phyloP scores from a whole-genome alignment of 2,888 invertebrate genomes.

The Gymnocheta viridis region DNA sequence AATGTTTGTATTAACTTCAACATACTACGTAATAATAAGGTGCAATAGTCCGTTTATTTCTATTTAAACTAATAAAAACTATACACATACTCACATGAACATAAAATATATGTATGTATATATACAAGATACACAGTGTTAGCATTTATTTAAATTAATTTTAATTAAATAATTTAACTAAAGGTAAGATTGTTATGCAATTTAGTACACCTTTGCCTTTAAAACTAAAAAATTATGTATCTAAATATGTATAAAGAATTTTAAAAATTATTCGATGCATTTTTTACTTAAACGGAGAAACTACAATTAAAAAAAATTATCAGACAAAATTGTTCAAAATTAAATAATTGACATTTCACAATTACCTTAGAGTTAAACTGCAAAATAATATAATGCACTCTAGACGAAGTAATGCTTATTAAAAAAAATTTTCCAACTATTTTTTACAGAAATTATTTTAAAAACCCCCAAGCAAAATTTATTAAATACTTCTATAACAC shows the following conservation, averaged over 20 bases:
- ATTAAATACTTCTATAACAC: conserved; percentile 45
- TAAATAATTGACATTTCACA: conserved; percentile 24
- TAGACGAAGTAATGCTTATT: conserved; percentile 5
- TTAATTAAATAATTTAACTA: conserved; percentile 43
- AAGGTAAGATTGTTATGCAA: conserved; percentile 27
- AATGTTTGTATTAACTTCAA: conserved; percentile 8
- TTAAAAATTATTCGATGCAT: neutral
- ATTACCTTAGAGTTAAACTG: conserved; percentile 34
- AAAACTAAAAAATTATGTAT: neutral
- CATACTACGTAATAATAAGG: conserved; percentile 62
- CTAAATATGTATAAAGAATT: neutral
- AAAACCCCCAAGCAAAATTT: conserved; percentile 39
- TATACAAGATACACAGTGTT: conserved; percentile 58
- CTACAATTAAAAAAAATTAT: neutral
- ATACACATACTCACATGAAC: conserved; percentile 24
- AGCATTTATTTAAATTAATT: conserved; percentile 65
- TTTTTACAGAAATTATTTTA: conserved; percentile 32
- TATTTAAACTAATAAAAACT: conserved; percentile 1
- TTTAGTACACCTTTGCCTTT: conserved; percentile 41
- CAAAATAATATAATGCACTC: conserved; percentile 26
- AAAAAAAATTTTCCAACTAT: conserved; percentile 26
- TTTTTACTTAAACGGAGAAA: neutral
- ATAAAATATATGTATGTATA: conserved; percentile 21
- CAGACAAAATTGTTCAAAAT: neutral
- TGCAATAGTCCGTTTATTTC: conserved; percentile 63